Evolutionary conservation across 2,797 vertebrate species (phyloP).

Genomic region (Myiothlypis coronata): DNA sequence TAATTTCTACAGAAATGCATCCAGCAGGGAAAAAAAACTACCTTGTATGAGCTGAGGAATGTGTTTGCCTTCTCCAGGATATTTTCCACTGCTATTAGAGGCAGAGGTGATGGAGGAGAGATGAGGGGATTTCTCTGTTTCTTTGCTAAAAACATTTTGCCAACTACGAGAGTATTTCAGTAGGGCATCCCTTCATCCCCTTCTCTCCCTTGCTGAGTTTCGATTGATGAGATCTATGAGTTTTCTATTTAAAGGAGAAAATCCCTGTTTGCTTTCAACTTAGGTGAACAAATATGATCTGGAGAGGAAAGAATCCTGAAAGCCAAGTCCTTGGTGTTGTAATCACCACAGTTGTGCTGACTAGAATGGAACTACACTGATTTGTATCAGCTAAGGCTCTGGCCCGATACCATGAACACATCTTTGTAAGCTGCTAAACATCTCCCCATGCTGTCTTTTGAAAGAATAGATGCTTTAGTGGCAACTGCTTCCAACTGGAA

Average conservation of each 20-base stretch:
- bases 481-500: not conserved
- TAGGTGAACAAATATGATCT: slow-evolving; percentile 10
- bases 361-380: not conserved
- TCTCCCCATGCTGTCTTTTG: not conserved
- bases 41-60: slow-evolving; percentile 20
- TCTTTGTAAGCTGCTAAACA: not conserved
- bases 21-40: slow-evolving; percentile 30
- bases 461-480: not conserved
- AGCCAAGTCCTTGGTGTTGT: not conserved
- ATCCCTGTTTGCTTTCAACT: not conserved
- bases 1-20: slow-evolving; percentile 51
- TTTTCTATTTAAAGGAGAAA: slow-evolving; percentile 40
- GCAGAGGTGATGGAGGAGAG: not conserved
- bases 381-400: not conserved
- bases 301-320: not conserved
- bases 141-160: not conserved
- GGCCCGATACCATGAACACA: not conserved
- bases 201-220: not conserved
- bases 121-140: not conserved
- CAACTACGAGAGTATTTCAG: not conserved
- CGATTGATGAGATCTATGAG: not conserved
- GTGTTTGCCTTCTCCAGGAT: slow-evolving; percentile 23
- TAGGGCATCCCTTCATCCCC: not conserved
- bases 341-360: not conserved
- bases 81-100: slow-evolving; percentile 8